A percentile compares a stretch with the other conserved stretches of the same genome.
These are phyloP conservation scores for Montipora capricornis DNA, from an alignment of 64 coral and sea anemone species.

Conservation along the genomic window DNA sequence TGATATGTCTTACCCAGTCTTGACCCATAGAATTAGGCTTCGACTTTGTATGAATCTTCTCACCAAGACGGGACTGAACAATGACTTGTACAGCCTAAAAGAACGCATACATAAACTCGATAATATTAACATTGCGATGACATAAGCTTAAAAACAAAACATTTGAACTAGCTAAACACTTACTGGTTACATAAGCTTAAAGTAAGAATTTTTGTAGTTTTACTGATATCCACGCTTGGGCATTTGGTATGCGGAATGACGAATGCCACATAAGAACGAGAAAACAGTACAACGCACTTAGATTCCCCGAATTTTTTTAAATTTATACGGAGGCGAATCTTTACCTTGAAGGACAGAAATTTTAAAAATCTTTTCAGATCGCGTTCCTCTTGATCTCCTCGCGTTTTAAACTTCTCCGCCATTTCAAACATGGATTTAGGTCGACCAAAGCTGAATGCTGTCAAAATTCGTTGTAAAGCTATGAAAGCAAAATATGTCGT, in stretches of 20 bases:
- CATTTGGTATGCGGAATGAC: too few species aligned
- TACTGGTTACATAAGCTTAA: too few species aligned
- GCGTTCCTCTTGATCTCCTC: slow-evolving; percentile 75
- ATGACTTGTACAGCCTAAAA: slow-evolving; percentile 92
- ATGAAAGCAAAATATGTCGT: background rate
- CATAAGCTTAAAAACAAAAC: too few species aligned
- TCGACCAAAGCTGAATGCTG: background rate
- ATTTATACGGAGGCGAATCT: background rate
- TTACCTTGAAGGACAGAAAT: slow-evolving; percentile 94
- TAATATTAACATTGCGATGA: too few species aligned
- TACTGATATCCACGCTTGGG: too few species aligned
- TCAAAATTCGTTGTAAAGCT: background rate
- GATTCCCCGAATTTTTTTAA: background rate
- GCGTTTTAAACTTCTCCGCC: slow-evolving; percentile 35
- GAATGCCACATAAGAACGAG: background rate
- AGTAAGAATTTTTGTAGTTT: too few species aligned
- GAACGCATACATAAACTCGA: background rate
- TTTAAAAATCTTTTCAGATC: slow-evolving; percentile 97
- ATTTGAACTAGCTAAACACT: too few species aligned
- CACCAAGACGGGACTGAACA: slow-evolving; percentile 93
- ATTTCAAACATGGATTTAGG: slow-evolving; percentile 46
- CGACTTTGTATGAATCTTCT: slow-evolving; percentile 85
- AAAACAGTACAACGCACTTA: background rate
- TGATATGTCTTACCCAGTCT: slow-evolving; percentile 86
- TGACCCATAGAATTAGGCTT: slow-evolving; percentile 90